phyloP scores from a whole-genome alignment of 2,888 invertebrate species.

The Cryptophagus acutangulus region DNA sequence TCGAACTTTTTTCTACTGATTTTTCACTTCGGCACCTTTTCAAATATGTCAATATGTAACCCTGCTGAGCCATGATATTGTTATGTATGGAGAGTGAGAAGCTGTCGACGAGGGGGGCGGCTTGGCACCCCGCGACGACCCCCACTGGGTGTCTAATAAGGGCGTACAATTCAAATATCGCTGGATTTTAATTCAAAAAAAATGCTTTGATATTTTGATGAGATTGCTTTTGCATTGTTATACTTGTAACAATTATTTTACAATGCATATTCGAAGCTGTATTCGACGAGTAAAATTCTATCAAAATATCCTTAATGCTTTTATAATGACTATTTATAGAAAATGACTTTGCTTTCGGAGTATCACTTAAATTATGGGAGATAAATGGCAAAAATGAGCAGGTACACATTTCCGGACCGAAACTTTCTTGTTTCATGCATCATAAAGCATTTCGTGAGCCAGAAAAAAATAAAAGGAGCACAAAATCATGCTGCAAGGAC shows the following conservation, averaged over 20 bases:
- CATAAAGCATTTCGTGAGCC: too few species aligned
- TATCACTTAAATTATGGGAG: conserved; percentile 11
- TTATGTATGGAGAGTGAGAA: conserved; percentile 23
- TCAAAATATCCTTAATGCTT: too few species aligned
- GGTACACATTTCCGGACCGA: conserved; percentile 26
- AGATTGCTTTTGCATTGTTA: conserved; percentile 13
- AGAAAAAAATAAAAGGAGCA: too few species aligned
- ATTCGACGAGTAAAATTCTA: too few species aligned
- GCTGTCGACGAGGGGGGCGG: conserved; percentile 29
- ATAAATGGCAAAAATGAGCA: conserved; percentile 6
- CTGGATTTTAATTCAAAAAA: conserved; percentile 23
- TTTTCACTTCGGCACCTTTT: conserved; percentile 49
- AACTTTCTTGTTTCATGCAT: conserved; percentile 36
- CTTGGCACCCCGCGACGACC: conserved; percentile 29
- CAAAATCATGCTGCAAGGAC: too few species aligned
- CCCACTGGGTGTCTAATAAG: conserved; percentile 40
- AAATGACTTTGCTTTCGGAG: too few species aligned
- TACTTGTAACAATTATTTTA: conserved; percentile 11
- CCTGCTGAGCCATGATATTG: conserved; percentile 38
- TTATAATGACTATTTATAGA: too few species aligned
- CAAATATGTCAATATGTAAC: conserved; percentile 41
- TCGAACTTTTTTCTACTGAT: conserved; percentile 36
- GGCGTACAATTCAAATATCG: conserved; percentile 28
- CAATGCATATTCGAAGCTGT: too few species aligned
- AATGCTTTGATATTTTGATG: conserved; percentile 17